Evolutionary conservation across 2,888 invertebrate genomes (phyloP).

Genomic region (Toxonevra muliebris): DNA sequence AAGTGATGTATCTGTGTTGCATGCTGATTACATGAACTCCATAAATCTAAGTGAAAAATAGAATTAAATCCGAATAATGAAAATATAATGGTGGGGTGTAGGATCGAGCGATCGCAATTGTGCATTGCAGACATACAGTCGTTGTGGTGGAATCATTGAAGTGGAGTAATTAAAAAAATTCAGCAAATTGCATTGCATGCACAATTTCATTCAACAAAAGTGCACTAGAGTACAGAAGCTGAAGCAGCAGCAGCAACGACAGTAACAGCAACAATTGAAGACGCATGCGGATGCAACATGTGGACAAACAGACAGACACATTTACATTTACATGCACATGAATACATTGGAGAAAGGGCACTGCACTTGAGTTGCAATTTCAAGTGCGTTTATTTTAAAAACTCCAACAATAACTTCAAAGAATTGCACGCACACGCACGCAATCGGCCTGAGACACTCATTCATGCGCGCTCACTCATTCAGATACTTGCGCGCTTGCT

Average conservation of each 20-base stretch:
- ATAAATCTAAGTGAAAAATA: too few relatives aligned
- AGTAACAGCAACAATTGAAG: too few relatives aligned
- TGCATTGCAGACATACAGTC: too few relatives aligned
- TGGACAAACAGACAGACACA: neutral
- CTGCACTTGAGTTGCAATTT: neutral
- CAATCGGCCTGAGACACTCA: neutral
- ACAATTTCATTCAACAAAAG: neutral
- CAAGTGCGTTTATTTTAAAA: neutral
- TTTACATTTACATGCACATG: neutral
- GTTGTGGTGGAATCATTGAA: conserved; percentile 17
- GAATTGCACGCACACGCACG: neutral
- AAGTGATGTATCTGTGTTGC: too few relatives aligned
- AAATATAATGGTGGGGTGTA: too few relatives aligned
- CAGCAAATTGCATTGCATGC: conserved; percentile 27
- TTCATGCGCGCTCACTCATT: neutral
- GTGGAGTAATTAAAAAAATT: conserved; percentile 25
- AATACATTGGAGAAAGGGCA: neutral
- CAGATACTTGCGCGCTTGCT: neutral
- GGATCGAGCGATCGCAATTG: too few relatives aligned
- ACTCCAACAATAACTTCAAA: conserved; percentile 1
- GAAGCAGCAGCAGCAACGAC: too few relatives aligned
- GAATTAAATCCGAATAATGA: too few relatives aligned
- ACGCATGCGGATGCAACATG: neutral
- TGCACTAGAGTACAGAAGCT: neutral
- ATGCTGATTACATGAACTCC: too few relatives aligned